These are phyloP conservation scores for Pristionchus arcanus DNA, from an alignment of 2,888 invertebrate genomes.

Conservation along the genomic window DNA sequence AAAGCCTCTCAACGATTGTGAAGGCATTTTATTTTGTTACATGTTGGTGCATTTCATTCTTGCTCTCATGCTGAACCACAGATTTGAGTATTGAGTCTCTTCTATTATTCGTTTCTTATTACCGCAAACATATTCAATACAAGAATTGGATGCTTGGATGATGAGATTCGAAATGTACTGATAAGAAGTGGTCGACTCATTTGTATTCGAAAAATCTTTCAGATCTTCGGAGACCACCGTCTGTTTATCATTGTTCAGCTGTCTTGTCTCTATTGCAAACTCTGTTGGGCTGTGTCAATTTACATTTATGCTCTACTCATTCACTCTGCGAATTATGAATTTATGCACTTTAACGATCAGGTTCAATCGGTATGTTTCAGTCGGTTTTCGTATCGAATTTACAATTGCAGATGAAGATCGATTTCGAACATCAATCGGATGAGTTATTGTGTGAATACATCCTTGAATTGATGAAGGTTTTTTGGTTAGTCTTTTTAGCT, in stretches of 20 bases:
- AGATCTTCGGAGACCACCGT: conserved; percentile 10
- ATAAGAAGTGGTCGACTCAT: no score
- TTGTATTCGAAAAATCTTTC: not conserved
- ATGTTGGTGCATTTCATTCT: not conserved
- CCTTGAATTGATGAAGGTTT: not conserved
- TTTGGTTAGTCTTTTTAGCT: not conserved
- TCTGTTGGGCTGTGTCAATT: conserved; percentile 26
- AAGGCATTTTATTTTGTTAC: not conserved
- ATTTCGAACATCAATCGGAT: not conserved
- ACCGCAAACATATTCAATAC: not conserved
- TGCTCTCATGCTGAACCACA: not conserved
- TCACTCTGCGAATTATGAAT: conserved; percentile 21
- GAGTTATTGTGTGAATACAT: not conserved
- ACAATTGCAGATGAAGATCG: not conserved
- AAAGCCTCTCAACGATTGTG: not conserved
- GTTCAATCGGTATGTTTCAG: conserved; percentile 12
- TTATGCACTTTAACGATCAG: conserved; percentile 1
- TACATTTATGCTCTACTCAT: conserved; percentile 29
- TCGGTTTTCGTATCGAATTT: not conserved
- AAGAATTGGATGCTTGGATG: not conserved
- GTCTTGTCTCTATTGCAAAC: not conserved
- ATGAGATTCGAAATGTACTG: not conserved
- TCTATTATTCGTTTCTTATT: not conserved
- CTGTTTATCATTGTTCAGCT: conserved; percentile 16
- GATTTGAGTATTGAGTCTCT: not conserved